A percentile compares a stretch with the other conserved stretches of the same genome.
phyloP scores from a whole-genome alignment of 2,888 invertebrate species.

The Drosophila mayaguana region DNA sequence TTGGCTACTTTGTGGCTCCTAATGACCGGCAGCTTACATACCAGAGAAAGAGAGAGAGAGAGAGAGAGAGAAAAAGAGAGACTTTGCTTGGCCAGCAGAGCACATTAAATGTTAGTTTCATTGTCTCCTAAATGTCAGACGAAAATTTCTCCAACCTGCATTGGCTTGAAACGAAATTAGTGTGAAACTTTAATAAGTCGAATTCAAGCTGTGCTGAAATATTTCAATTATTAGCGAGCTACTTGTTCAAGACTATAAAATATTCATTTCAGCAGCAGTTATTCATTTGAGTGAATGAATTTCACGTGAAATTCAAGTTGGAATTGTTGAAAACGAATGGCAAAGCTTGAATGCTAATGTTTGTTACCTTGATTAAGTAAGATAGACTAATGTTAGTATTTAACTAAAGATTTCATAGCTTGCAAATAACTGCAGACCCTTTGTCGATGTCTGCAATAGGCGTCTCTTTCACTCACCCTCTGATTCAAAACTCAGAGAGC shows the following conservation, averaged over 20 bases:
- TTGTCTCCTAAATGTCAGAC: conserved; percentile 7
- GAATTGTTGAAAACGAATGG: no score
- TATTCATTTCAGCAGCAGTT: neutral
- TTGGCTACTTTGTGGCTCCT: conserved; percentile 52
- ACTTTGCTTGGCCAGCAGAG: conserved; percentile 25
- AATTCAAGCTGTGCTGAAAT: neutral
- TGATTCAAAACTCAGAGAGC: no score
- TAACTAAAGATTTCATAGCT: no score
- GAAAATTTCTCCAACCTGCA: neutral
- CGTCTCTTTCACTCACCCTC: no score
- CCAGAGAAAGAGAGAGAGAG: neutral
- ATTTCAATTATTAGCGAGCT: conserved; percentile 11
- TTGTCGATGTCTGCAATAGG: no score
- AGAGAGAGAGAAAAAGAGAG: neutral
- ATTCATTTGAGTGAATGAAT: neutral
- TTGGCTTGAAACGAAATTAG: neutral
- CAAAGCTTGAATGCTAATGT: neutral
- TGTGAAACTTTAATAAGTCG: neutral
- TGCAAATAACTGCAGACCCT: no score
- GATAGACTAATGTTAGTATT: no score
- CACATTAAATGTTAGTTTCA: conserved; percentile 28
- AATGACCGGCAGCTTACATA: conserved; percentile 62
- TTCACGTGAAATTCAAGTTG: neutral
- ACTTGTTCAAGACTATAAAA: neutral
- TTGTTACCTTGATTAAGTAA: no score